Conservation (phyloP, 2,888 invertebrate species). For the Pycnomerus fuliginosus region DNA sequence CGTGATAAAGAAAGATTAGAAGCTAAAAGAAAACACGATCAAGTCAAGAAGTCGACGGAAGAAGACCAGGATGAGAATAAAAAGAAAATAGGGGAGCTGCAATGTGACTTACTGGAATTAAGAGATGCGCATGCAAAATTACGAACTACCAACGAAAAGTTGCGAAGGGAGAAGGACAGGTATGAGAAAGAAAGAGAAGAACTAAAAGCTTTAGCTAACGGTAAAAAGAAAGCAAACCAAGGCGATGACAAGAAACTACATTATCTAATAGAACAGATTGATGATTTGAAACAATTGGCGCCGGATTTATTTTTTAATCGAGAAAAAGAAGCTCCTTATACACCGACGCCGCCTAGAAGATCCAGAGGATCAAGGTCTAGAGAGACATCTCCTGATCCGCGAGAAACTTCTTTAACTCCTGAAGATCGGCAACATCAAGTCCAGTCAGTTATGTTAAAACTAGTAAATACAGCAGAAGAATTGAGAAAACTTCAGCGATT, state of each 20-base stretch:
- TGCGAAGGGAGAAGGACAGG: constrained; percentile 83
- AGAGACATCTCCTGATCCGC: constrained; percentile 66
- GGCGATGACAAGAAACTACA: constrained; percentile 75
- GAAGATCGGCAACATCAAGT: constrained; percentile 49
- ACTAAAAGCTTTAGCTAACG: constrained; percentile 53
- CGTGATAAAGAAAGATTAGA: constrained; percentile 86
- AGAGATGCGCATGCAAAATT: constrained; percentile 90
- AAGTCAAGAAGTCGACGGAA: constrained; percentile 79
- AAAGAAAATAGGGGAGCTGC: constrained; percentile 78
- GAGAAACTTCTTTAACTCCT: constrained; percentile 54
- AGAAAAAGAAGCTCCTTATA: constrained; percentile 56
- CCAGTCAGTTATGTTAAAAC: constrained; percentile 58
- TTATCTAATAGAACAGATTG: constrained; percentile 73
- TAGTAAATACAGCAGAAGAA: constrained; percentile 74
- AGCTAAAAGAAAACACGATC: constrained; percentile 81
- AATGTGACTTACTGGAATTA: constrained; percentile 84
- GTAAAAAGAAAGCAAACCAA: constrained; percentile 55
- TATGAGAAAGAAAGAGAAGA: constrained; percentile 78
- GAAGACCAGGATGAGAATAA: constrained; percentile 89
- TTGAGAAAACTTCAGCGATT: constrained; percentile 53
- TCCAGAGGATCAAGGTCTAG: constrained; percentile 67
- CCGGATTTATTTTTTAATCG: constrained; percentile 64
- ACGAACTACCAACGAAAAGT: constrained; percentile 86
- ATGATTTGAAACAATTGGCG: constrained; percentile 70
- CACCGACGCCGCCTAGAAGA: constrained; percentile 71